phyloP scores from a whole-genome alignment of 2,113 vertebrate species.

The Osmerus eperlanus region DNA sequence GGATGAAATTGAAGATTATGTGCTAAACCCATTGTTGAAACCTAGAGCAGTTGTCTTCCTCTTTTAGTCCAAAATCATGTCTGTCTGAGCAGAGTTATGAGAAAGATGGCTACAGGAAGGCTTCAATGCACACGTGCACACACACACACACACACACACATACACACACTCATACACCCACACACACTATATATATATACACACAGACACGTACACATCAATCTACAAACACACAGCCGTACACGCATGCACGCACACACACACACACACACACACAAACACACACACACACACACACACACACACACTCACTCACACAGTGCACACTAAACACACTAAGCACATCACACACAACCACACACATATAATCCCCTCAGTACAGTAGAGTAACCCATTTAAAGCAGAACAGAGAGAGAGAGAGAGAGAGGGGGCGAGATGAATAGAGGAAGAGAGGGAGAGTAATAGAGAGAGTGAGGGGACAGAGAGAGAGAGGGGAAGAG shows the following conservation, averaged over 20 bases:
- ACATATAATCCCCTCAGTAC: constrained; percentile 54
- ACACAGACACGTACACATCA: constrained; percentile 31
- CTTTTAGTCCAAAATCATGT: constrained; percentile 42
- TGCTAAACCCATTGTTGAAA: constrained; percentile 52
- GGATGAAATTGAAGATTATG: constrained; percentile 56
- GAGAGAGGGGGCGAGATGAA: not conserved
- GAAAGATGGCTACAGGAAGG: constrained; percentile 46
- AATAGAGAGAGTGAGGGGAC: no score
- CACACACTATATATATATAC: constrained; percentile 1
- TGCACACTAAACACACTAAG: no score
- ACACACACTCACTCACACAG: constrained; percentile 13
- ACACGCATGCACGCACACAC: constrained; percentile 17
- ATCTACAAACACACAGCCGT: constrained; percentile 34
- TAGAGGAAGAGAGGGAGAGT: no score
- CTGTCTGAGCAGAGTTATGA: constrained; percentile 56
- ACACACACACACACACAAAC: no score
- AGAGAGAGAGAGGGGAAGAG: no score
- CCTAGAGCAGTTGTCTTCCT: constrained; percentile 44
- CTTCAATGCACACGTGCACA: constrained; percentile 57
- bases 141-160: constrained; percentile 20
- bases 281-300: no score
- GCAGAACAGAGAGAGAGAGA: constrained; percentile 33
- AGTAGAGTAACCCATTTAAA: constrained; percentile 60
- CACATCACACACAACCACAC: constrained; percentile 25
- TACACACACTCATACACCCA: constrained; percentile 17